Evolutionary conservation across 2,113 vertebrate species (phyloP).

Genomic region (Limnothrissa miodon): DNA sequence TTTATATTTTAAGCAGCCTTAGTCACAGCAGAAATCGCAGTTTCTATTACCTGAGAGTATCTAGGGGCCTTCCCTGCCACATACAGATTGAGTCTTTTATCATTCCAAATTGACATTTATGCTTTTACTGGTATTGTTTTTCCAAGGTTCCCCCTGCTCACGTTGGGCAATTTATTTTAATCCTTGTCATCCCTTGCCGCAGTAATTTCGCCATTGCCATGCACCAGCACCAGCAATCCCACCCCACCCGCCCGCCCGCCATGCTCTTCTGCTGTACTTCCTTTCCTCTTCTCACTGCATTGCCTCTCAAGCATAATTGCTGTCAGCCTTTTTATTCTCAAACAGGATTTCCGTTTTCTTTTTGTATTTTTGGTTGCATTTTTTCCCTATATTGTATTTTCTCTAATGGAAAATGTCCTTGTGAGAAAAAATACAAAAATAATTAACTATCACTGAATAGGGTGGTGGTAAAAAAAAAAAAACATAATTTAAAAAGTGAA

Average conservation of each 20-base stretch:
- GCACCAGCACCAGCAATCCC: constrained; percentile 25
- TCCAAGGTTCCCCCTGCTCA: constrained; percentile 75
- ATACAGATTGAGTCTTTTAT: constrained; percentile 90
- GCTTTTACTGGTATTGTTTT: constrained; percentile 88
- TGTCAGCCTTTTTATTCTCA: constrained; percentile 55
- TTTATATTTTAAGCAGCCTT: constrained; percentile 46
- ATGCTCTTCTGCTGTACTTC: constrained; percentile 33
- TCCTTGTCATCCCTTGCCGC: constrained; percentile 75
- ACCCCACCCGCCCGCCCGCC: constrained; percentile 12
- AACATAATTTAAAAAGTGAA: too few species aligned
- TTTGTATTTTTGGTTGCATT: background rate
- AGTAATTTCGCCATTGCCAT: constrained; percentile 48
- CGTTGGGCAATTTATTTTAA: constrained; percentile 87
- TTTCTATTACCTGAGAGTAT: constrained; percentile 83
- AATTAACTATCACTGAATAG: background rate
- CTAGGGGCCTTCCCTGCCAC: constrained; percentile 85
- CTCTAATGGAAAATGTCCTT: background rate
- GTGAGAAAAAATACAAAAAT: background rate
- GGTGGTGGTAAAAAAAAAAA: background rate
- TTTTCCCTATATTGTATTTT: background rate
- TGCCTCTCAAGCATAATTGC: constrained; percentile 69
- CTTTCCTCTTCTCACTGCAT: constrained; percentile 38
- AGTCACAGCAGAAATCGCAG: constrained; percentile 65
- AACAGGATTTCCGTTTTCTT: background rate
- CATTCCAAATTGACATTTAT: constrained; percentile 94